Conservation (phyloP, 2,888 invertebrate species). For the Neoscelio sp. region DNA sequence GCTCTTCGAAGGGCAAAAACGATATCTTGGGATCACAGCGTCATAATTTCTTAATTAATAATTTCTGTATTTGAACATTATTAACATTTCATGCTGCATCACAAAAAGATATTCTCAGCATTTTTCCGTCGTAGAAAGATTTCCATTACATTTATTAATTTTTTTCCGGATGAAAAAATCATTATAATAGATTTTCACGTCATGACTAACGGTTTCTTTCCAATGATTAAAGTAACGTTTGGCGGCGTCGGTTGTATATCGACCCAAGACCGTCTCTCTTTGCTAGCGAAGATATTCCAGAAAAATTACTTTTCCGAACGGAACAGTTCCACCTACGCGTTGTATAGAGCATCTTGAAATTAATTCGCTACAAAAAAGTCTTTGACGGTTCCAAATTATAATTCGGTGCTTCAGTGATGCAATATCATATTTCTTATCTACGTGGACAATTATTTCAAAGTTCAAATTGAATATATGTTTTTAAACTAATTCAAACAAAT, state of each 20-base stretch:
- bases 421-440: no score
- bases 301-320: constrained; percentile 13
- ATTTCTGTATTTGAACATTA: not conserved
- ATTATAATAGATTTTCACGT: constrained; percentile 3
- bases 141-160: constrained; percentile 19
- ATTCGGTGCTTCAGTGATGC: no score
- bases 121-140: not conserved
- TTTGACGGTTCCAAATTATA: no score
- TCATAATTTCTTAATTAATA: no score
- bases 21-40: no score
- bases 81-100: constrained; percentile 4
- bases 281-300: constrained; percentile 28
- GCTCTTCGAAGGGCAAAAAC: no score
- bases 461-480: no score
- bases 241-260: constrained; percentile 33
- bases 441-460: no score
- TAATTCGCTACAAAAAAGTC: no score
- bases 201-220: constrained; percentile 38
- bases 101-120: constrained; percentile 20
- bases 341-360: no score
- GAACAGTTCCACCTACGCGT: no score
- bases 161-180: not conserved
- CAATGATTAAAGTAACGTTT: constrained; percentile 37
- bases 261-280: constrained; percentile 32
- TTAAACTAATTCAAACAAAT: no score